Percentiles rank a stretch among this genome's conserved stretches.
phyloP scores from a whole-genome alignment of 2,113 vertebrate species.

The Agapornis roseicollis region DNA sequence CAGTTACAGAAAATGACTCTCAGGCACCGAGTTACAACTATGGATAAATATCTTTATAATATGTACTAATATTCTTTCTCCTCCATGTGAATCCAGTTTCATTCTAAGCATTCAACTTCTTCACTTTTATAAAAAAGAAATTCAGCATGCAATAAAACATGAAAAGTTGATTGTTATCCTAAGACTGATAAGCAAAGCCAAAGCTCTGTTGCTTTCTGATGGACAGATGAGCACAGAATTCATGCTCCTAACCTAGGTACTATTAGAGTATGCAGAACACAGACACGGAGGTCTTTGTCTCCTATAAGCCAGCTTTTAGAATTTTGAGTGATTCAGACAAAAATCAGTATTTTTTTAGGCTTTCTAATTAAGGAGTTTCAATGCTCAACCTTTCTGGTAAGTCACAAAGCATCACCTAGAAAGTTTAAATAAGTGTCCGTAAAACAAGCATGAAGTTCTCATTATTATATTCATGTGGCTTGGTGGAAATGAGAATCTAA shows the following conservation, averaged over 20 bases:
- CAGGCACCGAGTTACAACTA: background rate
- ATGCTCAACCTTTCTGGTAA: background rate
- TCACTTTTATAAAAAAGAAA: background rate
- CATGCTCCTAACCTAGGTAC: background rate
- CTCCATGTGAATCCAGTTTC: background rate
- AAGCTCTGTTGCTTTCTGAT: background rate
- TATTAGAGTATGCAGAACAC: background rate
- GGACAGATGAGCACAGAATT: background rate
- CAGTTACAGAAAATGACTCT: background rate
- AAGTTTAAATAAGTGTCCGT: background rate
- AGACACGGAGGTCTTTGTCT: background rate
- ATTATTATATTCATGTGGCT: accelerated
- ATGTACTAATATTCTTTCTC: background rate
- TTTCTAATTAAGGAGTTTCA: background rate
- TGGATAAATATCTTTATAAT: background rate
- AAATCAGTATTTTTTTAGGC: background rate
- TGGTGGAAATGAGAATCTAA: background rate
- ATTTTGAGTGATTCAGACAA: background rate
- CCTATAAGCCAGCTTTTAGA: background rate
- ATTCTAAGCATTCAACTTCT: background rate
- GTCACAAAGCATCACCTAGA: background rate
- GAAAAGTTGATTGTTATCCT: background rate
- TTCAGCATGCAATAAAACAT: background rate
- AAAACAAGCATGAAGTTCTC: background rate
- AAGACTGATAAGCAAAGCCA: background rate